phyloP scores from a whole-genome alignment of 2,113 vertebrate genomes.

The Varanus salvator region DNA sequence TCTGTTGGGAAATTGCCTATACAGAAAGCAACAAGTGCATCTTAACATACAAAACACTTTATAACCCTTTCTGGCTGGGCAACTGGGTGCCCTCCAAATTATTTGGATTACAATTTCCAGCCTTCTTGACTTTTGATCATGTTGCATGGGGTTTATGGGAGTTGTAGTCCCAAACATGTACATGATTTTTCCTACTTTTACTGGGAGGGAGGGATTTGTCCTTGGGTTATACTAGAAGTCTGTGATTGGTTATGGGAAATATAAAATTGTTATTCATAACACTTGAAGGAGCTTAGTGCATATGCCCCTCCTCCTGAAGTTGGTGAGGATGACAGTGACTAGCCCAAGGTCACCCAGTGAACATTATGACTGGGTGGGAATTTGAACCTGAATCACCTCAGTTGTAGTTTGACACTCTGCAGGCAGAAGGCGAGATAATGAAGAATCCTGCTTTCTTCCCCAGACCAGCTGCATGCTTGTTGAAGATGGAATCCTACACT shows the following conservation, averaged over 20 bases:
- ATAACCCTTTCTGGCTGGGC: not conserved
- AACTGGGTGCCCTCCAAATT: too few species aligned
- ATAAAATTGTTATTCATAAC: not conserved
- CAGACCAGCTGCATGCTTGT: not conserved
- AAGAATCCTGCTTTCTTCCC: not conserved
- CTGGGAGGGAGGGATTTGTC: not conserved
- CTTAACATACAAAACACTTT: not conserved
- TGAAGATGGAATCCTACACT: not conserved
- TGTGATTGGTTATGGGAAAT: not conserved
- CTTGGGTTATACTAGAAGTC: not conserved
- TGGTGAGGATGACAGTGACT: not conserved
- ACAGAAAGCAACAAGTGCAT: not conserved
- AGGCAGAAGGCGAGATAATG: not conserved
- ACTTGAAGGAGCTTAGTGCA: not conserved
- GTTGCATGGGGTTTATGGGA: too few species aligned
- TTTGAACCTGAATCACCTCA: not conserved
- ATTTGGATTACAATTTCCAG: too few species aligned
- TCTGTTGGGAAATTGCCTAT: not conserved
- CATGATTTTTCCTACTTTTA: not conserved
- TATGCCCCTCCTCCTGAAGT: not conserved
- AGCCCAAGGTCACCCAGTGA: not conserved
- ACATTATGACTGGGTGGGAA: not conserved
- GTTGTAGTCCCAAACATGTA: not conserved
- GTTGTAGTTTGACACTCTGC: not conserved
- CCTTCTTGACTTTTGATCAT: too few species aligned